These are phyloP conservation scores for Tetranychus cinnabarinus DNA, from an alignment of 1,140 invertebrate genomes.

Conservation along the genomic window DNA sequence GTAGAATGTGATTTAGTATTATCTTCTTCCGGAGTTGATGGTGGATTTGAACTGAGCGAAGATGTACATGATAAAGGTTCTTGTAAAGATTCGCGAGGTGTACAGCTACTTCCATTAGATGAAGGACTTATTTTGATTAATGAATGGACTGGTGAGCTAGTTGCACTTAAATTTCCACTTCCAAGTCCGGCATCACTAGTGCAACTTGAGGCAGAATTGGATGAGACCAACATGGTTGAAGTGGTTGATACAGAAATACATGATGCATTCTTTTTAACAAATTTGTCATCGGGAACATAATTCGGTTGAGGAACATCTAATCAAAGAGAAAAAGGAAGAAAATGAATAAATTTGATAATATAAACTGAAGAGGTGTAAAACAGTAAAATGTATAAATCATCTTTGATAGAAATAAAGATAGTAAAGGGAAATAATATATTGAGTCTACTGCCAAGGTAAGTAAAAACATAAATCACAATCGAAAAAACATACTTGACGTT, in stretches of 20 bases:
- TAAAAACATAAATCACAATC: no score
- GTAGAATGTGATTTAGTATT: slow-evolving; percentile 21
- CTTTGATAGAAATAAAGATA: no score
- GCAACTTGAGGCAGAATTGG: neutral
- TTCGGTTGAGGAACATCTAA: neutral
- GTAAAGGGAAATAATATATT: no score
- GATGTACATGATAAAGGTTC: neutral
- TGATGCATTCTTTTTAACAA: neutral
- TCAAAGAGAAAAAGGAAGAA: no score
- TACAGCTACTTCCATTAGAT: neutral
- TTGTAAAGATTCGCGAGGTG: neutral
- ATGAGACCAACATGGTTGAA: neutral
- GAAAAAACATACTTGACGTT: neutral
- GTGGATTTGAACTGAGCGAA: slow-evolving; percentile 12
- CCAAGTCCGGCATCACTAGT: neutral
- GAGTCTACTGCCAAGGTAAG: no score
- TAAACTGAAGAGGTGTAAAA: no score
- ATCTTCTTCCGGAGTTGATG: slow-evolving; percentile 33
- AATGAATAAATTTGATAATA: no score
- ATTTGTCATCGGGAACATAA: neutral
- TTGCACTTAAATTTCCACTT: slow-evolving; percentile 16
- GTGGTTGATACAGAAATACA: neutral
- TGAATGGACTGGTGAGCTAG: neutral
- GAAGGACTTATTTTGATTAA: slow-evolving; percentile 9
- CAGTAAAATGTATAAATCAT: no score